Evolutionary conservation across 2,888 invertebrate genomes (phyloP), one percentile per base, ranked within the genome.

Genomic region (Mamestra brassicae): DNA sequence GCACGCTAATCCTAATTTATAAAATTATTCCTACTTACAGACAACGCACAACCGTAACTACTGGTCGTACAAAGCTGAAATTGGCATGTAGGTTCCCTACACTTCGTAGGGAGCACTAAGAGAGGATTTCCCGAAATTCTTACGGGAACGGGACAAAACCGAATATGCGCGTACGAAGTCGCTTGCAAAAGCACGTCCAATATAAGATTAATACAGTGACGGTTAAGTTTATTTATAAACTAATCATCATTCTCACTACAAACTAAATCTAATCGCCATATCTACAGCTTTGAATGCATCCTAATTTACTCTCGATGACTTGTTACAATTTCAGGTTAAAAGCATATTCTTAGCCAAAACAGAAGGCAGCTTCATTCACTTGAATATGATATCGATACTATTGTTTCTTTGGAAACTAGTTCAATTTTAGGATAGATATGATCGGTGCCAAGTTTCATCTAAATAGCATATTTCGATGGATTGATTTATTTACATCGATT

Each of bases 401-500:
- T 69, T 74, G 74, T 76, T 78, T 78, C 85, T 82, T 73, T 60
- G 74, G 76, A 80, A 84, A 82, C 80, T 57, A 61, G 62, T 80
- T 67, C 75, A 84, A 70, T 80, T 75, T 80, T 72, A 72, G 69
- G 55, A 63, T 60, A 75, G 84, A 75, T 80, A 81, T 71, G 71
- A 70, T 45, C 38, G 10, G 67, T 82, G 84, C 82, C 82, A 82
- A 82, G 76, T 72, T 80, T 67, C 69, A 76, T 80, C 57, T 67
- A 70, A 80, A 84, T 76, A 72, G 75, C 84, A 80, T 70, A 81
- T 75, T 72, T 54, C 80, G 54, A 80, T 80, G 26, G 67, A 76
- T 71, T 76, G 84, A 82, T 82, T 82, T 82, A 82, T 84, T 72
- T 75, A 54, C 71, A 84, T 84, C 69, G 67, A 72, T 84, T 74